These are phyloP conservation scores for Myathropa florea DNA, from an alignment of 2,888 invertebrate species.

Conservation along the genomic window DNA sequence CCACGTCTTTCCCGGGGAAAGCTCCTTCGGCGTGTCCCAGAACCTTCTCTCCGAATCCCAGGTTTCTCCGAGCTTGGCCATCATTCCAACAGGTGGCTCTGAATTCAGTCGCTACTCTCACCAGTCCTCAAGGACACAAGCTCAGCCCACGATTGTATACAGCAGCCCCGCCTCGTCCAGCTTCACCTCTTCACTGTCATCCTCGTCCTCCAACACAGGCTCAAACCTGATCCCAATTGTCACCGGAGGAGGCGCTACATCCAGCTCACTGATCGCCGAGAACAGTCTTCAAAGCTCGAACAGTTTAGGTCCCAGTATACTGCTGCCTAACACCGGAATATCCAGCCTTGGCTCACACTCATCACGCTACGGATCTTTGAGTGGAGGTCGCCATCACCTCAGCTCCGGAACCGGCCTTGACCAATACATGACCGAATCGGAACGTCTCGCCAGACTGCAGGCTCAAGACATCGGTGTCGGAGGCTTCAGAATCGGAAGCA, in stretches of 20 bases:
- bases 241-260: conserved; percentile 59
- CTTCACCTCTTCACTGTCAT: conserved; percentile 58
- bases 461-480: conserved; percentile 73
- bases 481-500: conserved; percentile 73
- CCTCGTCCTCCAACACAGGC: conserved; percentile 50
- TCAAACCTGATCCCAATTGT: conserved; percentile 59
- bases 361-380: not conserved
- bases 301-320: conserved; percentile 4
- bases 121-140: conserved; percentile 20
- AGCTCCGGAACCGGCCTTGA: conserved; percentile 72
- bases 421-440: conserved; percentile 77
- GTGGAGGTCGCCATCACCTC: conserved; percentile 20
- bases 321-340: conserved; percentile 24
- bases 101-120: conserved; percentile 62
- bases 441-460: conserved; percentile 78
- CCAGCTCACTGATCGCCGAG: conserved; percentile 44
- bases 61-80: conserved; percentile 40
- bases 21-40: conserved; percentile 61
- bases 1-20: conserved; percentile 68
- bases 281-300: conserved; percentile 24
- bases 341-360: conserved; percentile 51
- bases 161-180: conserved; percentile 42
- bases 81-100: conserved; percentile 54
- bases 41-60: conserved; percentile 37
- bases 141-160: conserved; percentile 28